Evolutionary conservation across 2,797 vertebrate species (phyloP).

Genomic region (Triplophysa yarkandensis): DNA sequence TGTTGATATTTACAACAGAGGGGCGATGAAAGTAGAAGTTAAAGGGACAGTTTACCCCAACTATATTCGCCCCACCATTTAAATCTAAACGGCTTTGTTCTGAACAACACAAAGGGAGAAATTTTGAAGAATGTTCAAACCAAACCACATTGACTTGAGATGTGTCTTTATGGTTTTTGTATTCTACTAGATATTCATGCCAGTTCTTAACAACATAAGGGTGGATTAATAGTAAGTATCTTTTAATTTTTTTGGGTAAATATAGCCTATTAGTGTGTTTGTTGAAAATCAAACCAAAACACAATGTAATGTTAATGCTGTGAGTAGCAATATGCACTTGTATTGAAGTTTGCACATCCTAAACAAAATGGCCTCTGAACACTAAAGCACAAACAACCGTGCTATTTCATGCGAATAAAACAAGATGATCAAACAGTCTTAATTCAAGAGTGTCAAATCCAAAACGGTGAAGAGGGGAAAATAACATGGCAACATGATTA

Average conservation of each 20-base stretch:
- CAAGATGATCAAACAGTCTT: conserved; percentile 38
- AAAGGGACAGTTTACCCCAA: no score
- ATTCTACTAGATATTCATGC: no score
- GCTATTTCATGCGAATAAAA: conserved; percentile 22
- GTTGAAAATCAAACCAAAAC: neutral
- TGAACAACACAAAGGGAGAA: no score
- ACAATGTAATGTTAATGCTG: neutral
- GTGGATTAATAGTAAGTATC: no score
- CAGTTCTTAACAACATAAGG: no score
- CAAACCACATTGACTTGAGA: no score
- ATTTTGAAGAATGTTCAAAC: no score
- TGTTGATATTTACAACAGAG: neutral
- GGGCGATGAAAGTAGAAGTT: no score
- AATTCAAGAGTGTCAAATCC: conserved; percentile 45
- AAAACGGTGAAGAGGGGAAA: conserved; percentile 34
- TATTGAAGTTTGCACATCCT: neutral
- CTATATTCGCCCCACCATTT: no score
- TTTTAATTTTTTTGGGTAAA: neutral
- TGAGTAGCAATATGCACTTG: neutral
- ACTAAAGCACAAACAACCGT: neutral
- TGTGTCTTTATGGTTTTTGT: no score
- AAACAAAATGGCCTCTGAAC: conserved; percentile 17
- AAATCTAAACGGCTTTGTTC: no score
- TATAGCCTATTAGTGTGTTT: neutral
- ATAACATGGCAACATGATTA: conserved; percentile 23